phyloP scores from a whole-genome alignment of 2,113 vertebrate genomes.

The Protobothrops mucrosquamatus region DNA sequence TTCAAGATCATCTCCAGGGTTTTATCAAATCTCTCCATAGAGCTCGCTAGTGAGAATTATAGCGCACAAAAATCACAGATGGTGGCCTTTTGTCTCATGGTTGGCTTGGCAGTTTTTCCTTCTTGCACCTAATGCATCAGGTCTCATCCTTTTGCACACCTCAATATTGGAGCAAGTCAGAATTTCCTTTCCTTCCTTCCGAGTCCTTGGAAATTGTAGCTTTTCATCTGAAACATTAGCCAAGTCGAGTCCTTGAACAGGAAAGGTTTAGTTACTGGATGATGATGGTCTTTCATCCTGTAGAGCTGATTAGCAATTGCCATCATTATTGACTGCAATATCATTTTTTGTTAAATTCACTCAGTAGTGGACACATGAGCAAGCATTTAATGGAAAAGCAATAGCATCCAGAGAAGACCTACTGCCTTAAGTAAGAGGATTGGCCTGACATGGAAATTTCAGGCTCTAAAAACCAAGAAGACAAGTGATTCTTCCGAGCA shows the following conservation, averaged over 20 bases:
- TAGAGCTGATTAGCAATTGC: background rate
- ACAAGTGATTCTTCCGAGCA: background rate
- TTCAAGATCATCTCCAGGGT: background rate
- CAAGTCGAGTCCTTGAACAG: background rate
- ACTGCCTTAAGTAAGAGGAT: background rate
- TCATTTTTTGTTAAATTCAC: background rate
- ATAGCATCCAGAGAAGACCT: background rate
- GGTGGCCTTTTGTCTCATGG: background rate
- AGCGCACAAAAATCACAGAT: background rate
- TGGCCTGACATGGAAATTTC: background rate
- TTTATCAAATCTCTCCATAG: background rate
- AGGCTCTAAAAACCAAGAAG: background rate
- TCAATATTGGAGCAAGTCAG: background rate
- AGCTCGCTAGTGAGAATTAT: background rate
- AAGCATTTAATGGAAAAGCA: background rate
- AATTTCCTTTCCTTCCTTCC: background rate
- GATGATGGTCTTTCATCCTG: background rate
- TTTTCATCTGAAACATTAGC: background rate
- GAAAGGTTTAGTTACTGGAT: background rate
- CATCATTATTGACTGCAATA: background rate
- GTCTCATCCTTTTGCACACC: background rate
- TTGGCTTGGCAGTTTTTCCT: background rate
- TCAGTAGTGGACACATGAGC: background rate
- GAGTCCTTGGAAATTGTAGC: background rate
- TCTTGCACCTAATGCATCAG: background rate